Evolutionary conservation across 2,113 vertebrate genomes (phyloP), one percentile per base, ranked within the genome.

Genomic region (Isurus oxyrinchus): DNA sequence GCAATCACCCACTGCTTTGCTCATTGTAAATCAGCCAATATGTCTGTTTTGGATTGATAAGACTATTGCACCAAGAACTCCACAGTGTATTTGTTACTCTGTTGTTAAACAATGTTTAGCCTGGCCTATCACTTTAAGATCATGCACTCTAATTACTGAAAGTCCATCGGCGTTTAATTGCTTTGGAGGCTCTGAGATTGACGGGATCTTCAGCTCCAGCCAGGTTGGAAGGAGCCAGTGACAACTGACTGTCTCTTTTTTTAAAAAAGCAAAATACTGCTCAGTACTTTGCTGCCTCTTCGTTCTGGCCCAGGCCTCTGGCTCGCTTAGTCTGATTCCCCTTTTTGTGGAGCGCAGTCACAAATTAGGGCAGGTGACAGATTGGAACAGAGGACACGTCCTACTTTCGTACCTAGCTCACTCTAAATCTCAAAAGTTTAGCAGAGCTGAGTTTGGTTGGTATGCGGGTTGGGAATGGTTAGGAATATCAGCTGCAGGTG

Each of bases 21-120:
- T 59, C 1, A 84, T 84, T 94, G 31, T 63, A n/a, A 40, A 35
- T 63, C 35, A 63, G 90, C 63, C 44, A 94, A 35, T 94, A 19
- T 40, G 35, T 23, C 90, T 63, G 90, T 40, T 94, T 94, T 8
- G 35, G 90, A 66, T 94, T 94, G 59, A 94, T 94, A 94, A 93
- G 61, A 35, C n/a, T 19, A 23, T n/a, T 66, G 57, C 7, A 3
- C 13, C 35, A 40, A 23, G 66, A 63, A 94, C n/a, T 93, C 90
- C n/a, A 11, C 90, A 63, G n/a, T 63, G 90, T 21, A 2, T 63
- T 63, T 88, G 14, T n/a, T 35, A 40, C 35, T 93, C 59, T 63
- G n/a, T 35, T 40, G n/a, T 21, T 63, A n/a, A 94, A 40, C 81
- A 0, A 1, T 84, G 81, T 40, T 63, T 63, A 63, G 31, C 90